These are phyloP conservation scores for Nixonia krombeini DNA, from an alignment of 1,140 invertebrate genomes.

Conservation along the genomic window DNA sequence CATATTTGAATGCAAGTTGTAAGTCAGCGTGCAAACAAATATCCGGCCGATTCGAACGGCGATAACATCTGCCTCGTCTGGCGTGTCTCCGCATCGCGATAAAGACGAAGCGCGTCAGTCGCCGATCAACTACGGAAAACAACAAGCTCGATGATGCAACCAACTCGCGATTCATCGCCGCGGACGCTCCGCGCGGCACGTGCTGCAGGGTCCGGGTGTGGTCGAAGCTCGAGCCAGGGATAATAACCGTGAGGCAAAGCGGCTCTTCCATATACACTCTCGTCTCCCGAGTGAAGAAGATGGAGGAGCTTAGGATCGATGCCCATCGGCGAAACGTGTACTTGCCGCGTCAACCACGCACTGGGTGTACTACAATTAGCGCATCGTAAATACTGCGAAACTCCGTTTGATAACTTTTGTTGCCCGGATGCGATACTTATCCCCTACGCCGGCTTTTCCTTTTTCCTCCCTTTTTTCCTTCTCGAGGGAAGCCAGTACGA, in stretches of 20 bases:
- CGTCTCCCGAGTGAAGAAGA: slow-evolving; percentile 36
- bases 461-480: not conserved
- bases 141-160: slow-evolving; percentile 20
- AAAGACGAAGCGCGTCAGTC: slow-evolving; percentile 46
- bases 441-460: too few relatives aligned
- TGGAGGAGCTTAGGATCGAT: slow-evolving; percentile 48
- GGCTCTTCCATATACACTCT: slow-evolving; percentile 5
- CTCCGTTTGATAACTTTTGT: too few relatives aligned
- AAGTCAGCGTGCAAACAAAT: slow-evolving; percentile 37
- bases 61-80: slow-evolving; percentile 42
- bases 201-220: slow-evolving; percentile 61
- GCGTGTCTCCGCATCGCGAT: slow-evolving; percentile 42
- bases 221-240: slow-evolving; percentile 56
- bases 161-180: slow-evolving; percentile 14
- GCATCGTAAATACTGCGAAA: not conserved
- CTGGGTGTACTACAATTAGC: slow-evolving; percentile 5
- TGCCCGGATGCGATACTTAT: not conserved
- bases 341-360: slow-evolving; percentile 15
- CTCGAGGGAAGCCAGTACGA: not conserved
- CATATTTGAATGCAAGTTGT: slow-evolving; percentile 21
- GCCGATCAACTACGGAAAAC: slow-evolving; percentile 41
- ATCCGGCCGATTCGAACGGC: slow-evolving; percentile 27
- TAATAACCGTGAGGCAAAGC: slow-evolving; percentile 47
- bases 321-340: slow-evolving; percentile 51
- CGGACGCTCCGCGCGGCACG: slow-evolving; percentile 32